A percentile compares a stretch with the other conserved stretches of the same genome.
Conservation (phyloP, 1,140 invertebrate species). For the Araneus ventricosus region DNA sequence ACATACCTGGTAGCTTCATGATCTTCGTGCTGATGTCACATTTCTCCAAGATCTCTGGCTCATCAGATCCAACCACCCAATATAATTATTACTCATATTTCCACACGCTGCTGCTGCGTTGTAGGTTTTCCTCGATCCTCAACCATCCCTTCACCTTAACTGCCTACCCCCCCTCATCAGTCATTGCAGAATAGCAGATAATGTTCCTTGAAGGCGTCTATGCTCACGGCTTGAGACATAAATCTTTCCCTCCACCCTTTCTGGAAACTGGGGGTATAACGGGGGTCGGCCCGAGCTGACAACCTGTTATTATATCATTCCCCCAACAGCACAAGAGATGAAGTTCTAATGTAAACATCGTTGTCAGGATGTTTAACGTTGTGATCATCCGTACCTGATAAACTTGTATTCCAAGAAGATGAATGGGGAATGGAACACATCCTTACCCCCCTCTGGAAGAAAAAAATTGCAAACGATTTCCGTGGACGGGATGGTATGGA, state of each 20-base stretch:
- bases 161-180: not conserved
- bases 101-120: not conserved
- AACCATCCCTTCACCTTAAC: not conserved
- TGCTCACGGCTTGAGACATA: constrained; percentile 70
- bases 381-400: constrained; percentile 71
- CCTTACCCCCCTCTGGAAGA: not conserved
- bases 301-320: constrained; percentile 71
- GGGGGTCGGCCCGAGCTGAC: constrained; percentile 63
- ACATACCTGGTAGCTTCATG: not conserved
- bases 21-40: not conserved
- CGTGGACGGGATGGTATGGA: not conserved
- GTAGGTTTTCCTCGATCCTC: not conserved
- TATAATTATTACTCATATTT: constrained; percentile 32
- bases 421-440: constrained; percentile 27
- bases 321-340: constrained; percentile 31
- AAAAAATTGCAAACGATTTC: not conserved
- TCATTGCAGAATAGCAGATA: constrained; percentile 55
- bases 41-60: not conserved
- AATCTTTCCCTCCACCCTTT: constrained; percentile 49
- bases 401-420: constrained; percentile 63
- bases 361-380: constrained; percentile 69
- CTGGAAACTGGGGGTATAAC: constrained; percentile 22
- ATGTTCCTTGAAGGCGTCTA: constrained; percentile 70
- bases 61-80: constrained; percentile 8
- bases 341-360: constrained; percentile 74